Base-by-base conservation (phyloP, 2,888 invertebrate species). In the Leistus spinibarbis region DNA sequence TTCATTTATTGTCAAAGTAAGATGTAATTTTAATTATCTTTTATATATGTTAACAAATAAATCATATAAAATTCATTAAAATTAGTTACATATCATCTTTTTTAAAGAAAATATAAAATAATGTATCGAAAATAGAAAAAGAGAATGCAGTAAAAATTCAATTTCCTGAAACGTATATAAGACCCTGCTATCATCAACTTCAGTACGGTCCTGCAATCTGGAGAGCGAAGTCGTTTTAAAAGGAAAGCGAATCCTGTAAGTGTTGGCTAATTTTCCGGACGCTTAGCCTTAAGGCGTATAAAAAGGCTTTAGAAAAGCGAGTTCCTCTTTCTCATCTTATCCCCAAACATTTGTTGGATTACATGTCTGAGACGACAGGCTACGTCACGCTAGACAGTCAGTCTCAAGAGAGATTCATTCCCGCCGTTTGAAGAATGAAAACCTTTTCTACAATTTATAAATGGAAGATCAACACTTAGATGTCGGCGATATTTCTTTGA, bases 261-360 rank as follows among this genome's bases (percentile, higher is more conserved):
- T 73, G 73, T 73, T 73, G 73, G 73, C 73, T 73, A 73, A 73
- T 73, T 73, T 73, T 73, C 73, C 67, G 67, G 73, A 67, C 62
- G 67, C 73, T 73, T 73, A 67, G 73, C 54, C 60, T 17, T 27
- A 53, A 60, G 57, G 67, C 67, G 67, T 56, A 73, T 73, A 73
- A 73, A 73, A 73, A 73, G 67, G 22, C 60, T 73, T 67, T 67
- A n/a, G n/a, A n/a, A n/a, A 60, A 60, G 19, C 1, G 71, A 65
- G 65, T 67, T 23, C 60, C 67, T 23, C n/a, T n/a, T n/a, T n/a
- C 62, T 67, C 67, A 67, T 62, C 67, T 65, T 57, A 67, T 67
- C 73, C 73, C 64, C 60, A 67, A 71, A 73, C 73, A 73, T 73
- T 73, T 67, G 67, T 54, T 67, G 73, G 66, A 73, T 73, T 73